Conservation (phyloP, 2,113 vertebrate species). For the human region DNA sequence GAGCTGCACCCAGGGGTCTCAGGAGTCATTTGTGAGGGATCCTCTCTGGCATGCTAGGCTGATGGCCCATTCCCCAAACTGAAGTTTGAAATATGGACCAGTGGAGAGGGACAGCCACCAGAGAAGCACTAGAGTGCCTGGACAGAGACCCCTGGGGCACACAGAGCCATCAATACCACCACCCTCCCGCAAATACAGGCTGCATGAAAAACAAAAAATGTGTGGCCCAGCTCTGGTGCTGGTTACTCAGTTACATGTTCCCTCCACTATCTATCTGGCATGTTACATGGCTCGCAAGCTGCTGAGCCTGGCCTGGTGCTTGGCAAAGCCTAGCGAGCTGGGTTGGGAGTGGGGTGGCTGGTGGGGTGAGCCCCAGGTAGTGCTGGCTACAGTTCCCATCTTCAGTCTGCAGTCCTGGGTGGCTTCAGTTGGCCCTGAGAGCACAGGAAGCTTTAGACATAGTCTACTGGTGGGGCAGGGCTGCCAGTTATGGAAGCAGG, state of each 20-base stretch:
- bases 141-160: neutral
- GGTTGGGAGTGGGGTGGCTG: neutral
- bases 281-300: neutral
- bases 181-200: neutral
- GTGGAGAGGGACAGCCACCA: neutral
- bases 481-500: neutral
- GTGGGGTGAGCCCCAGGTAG: neutral
- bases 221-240: fast-evolving
- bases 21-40: neutral
- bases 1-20: neutral
- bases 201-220: neutral
- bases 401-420: neutral
- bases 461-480: neutral
- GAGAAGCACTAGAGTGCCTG: neutral
- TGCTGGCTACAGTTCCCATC: neutral
- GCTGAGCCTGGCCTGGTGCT: neutral
- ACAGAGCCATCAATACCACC: neutral
- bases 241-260: neutral
- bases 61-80: neutral
- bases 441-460: neutral
- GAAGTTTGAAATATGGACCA: neutral
- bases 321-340: neutral
- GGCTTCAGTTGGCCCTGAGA: neutral
- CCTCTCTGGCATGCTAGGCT: neutral
- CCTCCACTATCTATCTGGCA: neutral